A percentile compares a stretch with the other conserved stretches of the same genome.
phyloP scores from a whole-genome alignment of 1,140 invertebrate species.

The Notospermus geniculatus region DNA sequence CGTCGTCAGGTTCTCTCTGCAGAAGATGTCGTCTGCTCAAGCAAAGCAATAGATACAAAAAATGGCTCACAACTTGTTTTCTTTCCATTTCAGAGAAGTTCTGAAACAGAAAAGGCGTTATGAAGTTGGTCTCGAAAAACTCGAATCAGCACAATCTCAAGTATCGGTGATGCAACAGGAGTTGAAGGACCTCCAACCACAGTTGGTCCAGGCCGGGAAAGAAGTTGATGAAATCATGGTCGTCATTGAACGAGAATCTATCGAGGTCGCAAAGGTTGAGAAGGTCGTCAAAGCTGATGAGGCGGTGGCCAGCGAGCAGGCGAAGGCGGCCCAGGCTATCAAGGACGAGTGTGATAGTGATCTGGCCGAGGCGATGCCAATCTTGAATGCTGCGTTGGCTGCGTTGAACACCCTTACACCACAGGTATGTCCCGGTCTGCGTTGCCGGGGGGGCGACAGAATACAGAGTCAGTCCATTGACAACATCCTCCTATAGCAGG shows the following conservation, averaged over 20 bases:
- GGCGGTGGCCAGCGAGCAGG: slow-evolving; percentile 56
- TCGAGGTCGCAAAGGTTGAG: slow-evolving; percentile 57
- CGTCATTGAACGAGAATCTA: slow-evolving; percentile 53
- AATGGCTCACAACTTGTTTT: too few relatives aligned
- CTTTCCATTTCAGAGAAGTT: slow-evolving; percentile 60
- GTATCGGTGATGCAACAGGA: slow-evolving; percentile 70
- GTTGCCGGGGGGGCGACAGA: too few relatives aligned
- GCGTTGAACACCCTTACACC: slow-evolving; percentile 55
- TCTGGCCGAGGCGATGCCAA: slow-evolving; percentile 54
- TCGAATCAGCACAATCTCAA: slow-evolving; percentile 61
- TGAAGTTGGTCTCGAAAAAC: slow-evolving; percentile 59
- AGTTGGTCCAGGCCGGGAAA: slow-evolving; percentile 62
- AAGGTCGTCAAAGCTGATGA: slow-evolving; percentile 58
- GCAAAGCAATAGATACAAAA: too few relatives aligned
- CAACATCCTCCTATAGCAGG: too few relatives aligned
- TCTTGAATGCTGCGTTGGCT: slow-evolving; percentile 52
- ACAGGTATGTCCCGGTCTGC: slow-evolving; percentile 36
- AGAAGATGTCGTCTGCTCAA: too few relatives aligned
- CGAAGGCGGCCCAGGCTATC: slow-evolving; percentile 52
- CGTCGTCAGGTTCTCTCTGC: too few relatives aligned
- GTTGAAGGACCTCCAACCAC: slow-evolving; percentile 81
- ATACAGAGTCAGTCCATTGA: too few relatives aligned
- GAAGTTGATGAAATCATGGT: slow-evolving; percentile 57
- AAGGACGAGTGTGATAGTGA: slow-evolving; percentile 57
- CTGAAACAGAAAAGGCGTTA: slow-evolving; percentile 67